These are phyloP conservation scores for Drosophila subpulchrella DNA, from an alignment of 1,140 invertebrate genomes.

Conservation along the genomic window DNA sequence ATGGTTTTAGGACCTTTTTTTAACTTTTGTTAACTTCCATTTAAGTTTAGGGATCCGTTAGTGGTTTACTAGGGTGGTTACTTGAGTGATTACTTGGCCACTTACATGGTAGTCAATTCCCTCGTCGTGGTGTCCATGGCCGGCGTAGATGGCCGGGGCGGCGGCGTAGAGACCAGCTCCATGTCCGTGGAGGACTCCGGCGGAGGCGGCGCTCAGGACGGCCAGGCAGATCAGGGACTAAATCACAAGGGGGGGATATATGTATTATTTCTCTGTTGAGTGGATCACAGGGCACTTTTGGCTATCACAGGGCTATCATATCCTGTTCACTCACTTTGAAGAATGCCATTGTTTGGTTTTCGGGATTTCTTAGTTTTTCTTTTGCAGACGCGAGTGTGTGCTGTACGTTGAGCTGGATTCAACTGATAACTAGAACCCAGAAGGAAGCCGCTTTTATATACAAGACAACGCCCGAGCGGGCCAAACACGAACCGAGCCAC, in stretches of 20 bases:
- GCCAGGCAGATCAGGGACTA: constrained; percentile 83
- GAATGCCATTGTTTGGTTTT: constrained; percentile 76
- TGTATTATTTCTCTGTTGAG: not conserved
- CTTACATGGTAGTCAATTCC: constrained; percentile 83
- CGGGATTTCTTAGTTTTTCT: constrained; percentile 21
- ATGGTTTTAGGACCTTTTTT: too few relatives aligned
- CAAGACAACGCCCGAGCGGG: constrained; percentile 79
- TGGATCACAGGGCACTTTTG: constrained; percentile 10
- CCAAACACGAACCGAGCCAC: constrained; percentile 55
- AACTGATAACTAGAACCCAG: constrained; percentile 85
- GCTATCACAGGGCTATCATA: not conserved
- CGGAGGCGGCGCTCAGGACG: constrained; percentile 79
- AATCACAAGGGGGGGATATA: constrained; percentile 18
- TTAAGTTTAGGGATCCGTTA: not conserved
- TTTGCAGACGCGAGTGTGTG: constrained; percentile 55
- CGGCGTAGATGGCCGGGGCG: constrained; percentile 67
- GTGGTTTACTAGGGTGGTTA: not conserved
- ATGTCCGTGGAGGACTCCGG: constrained; percentile 73
- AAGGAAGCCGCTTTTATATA: constrained; percentile 84
- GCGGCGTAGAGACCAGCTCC: constrained; percentile 69
- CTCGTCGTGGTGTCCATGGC: constrained; percentile 70
- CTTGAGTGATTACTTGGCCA: not conserved
- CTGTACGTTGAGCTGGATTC: constrained; percentile 78
- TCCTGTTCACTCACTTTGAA: constrained; percentile 81
- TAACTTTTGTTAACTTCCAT: not conserved